Evolutionary conservation across 2,113 vertebrate genomes (phyloP).

Genomic region (Meriones unguiculatus): DNA sequence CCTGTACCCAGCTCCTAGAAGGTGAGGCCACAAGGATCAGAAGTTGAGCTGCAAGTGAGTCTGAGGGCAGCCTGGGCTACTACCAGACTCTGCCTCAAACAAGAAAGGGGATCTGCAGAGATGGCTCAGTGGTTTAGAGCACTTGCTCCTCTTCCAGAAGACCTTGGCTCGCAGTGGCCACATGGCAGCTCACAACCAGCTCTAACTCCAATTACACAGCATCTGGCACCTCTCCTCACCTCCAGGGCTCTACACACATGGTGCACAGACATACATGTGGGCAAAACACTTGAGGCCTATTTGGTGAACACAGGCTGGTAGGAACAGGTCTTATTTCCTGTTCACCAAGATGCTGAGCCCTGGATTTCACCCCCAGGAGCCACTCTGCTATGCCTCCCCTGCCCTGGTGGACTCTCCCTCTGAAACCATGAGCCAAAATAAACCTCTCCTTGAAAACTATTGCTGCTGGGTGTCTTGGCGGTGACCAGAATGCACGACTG

Average conservation of each 20-base stretch:
- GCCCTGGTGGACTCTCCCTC: neutral
- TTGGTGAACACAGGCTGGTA: neutral
- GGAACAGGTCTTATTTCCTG: neutral
- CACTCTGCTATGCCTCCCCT: neutral
- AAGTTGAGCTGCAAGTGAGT: neutral
- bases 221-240: neutral
- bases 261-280: too few species aligned
- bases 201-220: neutral
- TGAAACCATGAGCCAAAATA: neutral
- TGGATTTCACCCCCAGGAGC: neutral
- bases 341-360: neutral
- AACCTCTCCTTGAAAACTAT: neutral
- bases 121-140: neutral
- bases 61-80: neutral
- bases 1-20: neutral
- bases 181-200: neutral
- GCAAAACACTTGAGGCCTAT: neutral
- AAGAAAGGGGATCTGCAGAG: neutral
- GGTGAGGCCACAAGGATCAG: neutral
- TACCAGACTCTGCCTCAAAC: neutral
- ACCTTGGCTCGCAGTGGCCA: neutral
- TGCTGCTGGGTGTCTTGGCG: neutral
- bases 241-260: neutral
- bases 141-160: neutral
- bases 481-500: neutral